Evolutionary conservation across 2,797 vertebrate species (phyloP), one percentile per base, ranked within the genome.

Genomic region (Neostethus bicornis): DNA sequence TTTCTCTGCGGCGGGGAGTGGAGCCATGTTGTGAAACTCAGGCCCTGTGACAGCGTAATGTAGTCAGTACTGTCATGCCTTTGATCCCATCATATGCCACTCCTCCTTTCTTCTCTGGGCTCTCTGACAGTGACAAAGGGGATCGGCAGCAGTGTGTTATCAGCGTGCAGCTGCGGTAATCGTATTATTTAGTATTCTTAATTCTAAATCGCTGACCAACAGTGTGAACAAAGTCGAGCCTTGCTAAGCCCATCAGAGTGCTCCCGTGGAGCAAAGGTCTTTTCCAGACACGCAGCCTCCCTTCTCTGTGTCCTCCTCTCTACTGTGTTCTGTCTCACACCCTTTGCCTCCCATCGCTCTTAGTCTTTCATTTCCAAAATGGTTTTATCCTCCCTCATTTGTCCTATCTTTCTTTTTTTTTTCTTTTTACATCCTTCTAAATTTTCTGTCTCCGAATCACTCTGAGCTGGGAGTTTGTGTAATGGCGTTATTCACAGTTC

Each of bases 401-500:
- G 32, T 54, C 10, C 31, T 35, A 9, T 17, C 31, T 41, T 32
- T 54, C 10, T 31, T 35, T 25, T 13, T 25, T 17, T 14, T 20
- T 20, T 13, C 59, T 62, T 61, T 62, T 39, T 37, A 53, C 54
- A 59, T 29, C 61, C 66, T 61, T 58, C 61, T 73, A 70, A 76
- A 81, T 67, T 73, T 72, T 70, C 66, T 51, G 63, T 73, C 57
- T 53, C 54, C 60, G 73, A 68, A 57, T 75, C 28, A 59, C 73
- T 85, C 79, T 62, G 70, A 81, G 74, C 81, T 76, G 81, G 78
- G 83, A 81, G 75, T 85, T 84, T 81, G 85, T 85, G 85, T 87
- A 85, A 90, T 87, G 78, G 81, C 66, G 86, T 90, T 88, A 90
- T 89, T 89, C 88, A 89, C 90, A 90, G 89, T 83, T 88, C 89